Evolutionary conservation across 1,140 invertebrate species (phyloP).

Genomic region (Danaus plexippus): DNA sequence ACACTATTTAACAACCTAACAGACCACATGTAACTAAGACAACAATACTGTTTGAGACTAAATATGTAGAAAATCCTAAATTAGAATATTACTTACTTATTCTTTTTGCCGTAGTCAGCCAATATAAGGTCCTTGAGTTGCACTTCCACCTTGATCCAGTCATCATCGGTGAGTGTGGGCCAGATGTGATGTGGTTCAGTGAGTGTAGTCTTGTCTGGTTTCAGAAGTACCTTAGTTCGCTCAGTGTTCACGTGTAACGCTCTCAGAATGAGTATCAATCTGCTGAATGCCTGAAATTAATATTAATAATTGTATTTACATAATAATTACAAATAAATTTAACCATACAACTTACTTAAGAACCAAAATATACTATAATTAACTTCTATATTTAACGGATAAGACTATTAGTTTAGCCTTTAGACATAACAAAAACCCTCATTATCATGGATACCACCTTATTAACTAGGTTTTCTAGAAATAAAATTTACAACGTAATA

Average conservation of each 20-base stretch:
- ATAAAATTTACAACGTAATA: too few species aligned
- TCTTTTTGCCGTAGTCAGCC: slow-evolving; percentile 99
- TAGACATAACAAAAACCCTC: too few species aligned
- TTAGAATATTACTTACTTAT: slow-evolving; percentile 79
- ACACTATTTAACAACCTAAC: too few species aligned
- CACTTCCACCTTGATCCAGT: slow-evolving; percentile 99
- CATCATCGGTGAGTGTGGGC: slow-evolving; percentile 97
- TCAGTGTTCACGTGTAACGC: slow-evolving; percentile 99
- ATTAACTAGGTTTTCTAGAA: too few species aligned
- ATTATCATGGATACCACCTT: too few species aligned
- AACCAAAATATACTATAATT: too few species aligned
- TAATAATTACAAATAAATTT: neutral
- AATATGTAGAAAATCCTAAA: neutral
- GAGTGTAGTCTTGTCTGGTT: slow-evolving; percentile 98
- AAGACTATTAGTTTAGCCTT: too few species aligned
- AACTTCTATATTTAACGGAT: too few species aligned
- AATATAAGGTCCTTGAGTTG: slow-evolving; percentile 98
- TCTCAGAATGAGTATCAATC: slow-evolving; percentile 95
- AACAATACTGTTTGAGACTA: neutral
- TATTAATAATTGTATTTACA: neutral
- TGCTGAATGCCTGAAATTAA: slow-evolving; percentile 86
- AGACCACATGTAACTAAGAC: too few species aligned
- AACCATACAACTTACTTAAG: too few species aligned
- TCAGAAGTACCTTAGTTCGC: slow-evolving; percentile 97
- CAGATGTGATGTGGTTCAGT: slow-evolving; percentile 99